These are phyloP conservation scores for Ornithoptera alexandrae DNA, from an alignment of 2,888 invertebrate species.

Conservation along the genomic window DNA sequence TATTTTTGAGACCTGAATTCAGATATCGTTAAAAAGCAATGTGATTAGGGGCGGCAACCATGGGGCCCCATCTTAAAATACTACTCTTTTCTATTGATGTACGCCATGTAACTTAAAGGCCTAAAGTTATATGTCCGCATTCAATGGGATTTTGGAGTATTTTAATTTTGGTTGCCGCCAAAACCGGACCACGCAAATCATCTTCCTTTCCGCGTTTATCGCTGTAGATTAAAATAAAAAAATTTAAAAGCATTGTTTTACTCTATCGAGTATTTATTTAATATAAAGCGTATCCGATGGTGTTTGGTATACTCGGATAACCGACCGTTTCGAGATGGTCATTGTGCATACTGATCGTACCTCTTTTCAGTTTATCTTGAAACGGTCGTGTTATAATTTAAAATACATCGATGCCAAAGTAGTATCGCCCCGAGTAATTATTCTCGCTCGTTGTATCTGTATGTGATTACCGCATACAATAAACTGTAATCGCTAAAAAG, in stretches of 20 bases:
- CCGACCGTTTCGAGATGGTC: conserved; percentile 47
- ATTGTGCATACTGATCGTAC: conserved; percentile 23
- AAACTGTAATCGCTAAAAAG: conserved; percentile 68
- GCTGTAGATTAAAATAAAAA: conserved; percentile 31
- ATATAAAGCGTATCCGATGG: conserved; percentile 65
- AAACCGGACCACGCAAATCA: conserved; percentile 59
- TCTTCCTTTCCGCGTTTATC: conserved; percentile 48
- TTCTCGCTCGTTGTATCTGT: conserved; percentile 54
- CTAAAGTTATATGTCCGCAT: conserved; percentile 72
- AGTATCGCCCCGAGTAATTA: conserved; percentile 60
- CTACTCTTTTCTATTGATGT: conserved; percentile 62
- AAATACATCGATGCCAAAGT: conserved; percentile 65
- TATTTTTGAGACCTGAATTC: conserved; percentile 49
- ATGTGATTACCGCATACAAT: conserved; percentile 61
- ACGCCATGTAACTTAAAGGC: conserved; percentile 73
- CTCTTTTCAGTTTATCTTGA: conserved; percentile 45
- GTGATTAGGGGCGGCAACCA: conserved; percentile 67
- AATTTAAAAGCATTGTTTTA: not conserved
- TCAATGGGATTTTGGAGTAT: conserved; percentile 62
- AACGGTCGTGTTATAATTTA: conserved; percentile 58
- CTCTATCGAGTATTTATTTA: not conserved
- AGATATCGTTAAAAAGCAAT: conserved; percentile 46
- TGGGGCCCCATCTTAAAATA: conserved; percentile 68
- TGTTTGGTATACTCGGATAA: conserved; percentile 51
- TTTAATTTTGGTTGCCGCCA: conserved; percentile 66